phyloP scores from a whole-genome alignment of 2,113 vertebrate genomes.

The Limanda limanda region DNA sequence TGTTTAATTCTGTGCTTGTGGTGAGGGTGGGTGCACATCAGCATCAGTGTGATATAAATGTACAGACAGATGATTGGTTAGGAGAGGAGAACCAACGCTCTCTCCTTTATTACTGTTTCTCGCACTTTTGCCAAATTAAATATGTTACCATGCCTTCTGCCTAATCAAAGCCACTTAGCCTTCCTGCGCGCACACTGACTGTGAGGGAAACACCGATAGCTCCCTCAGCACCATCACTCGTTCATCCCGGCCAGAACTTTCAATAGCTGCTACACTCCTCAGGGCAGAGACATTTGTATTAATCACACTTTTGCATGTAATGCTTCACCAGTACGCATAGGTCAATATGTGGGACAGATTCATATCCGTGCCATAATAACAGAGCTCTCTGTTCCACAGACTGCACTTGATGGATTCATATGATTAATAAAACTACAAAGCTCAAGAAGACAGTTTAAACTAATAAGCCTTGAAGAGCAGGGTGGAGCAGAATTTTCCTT shows the following conservation, averaged over 20 bases:
- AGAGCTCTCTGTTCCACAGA: too few relatives aligned
- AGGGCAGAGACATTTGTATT: constrained; percentile 1
- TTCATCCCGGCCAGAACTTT: constrained; percentile 28
- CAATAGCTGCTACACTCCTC: constrained; percentile 15
- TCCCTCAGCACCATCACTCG: constrained; percentile 50
- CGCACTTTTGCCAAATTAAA: constrained; percentile 56
- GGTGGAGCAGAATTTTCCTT: too few relatives aligned
- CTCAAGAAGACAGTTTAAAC: too few relatives aligned
- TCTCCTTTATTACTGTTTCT: constrained; percentile 19
- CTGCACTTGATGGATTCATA: too few relatives aligned
- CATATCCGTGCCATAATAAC: too few relatives aligned
- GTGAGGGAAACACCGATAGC: constrained; percentile 42
- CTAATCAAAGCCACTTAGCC: constrained; percentile 71
- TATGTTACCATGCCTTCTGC: constrained; percentile 48
- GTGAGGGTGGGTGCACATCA: background rate
- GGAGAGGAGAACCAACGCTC: constrained; percentile 4
- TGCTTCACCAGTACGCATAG: background rate
- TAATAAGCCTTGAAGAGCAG: too few relatives aligned
- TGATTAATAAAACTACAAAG: too few relatives aligned
- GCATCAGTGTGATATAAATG: constrained; percentile 29
- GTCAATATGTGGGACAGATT: too few relatives aligned
- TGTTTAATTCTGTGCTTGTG: constrained; percentile 16
- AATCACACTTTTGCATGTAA: constrained; percentile 20
- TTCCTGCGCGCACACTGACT: constrained; percentile 22
- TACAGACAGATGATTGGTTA: constrained; percentile 31